Percentiles rank a stretch among this genome's conserved stretches.
Evolutionary conservation across 2,888 invertebrate species (phyloP).

Genomic region (Caenorhabditis afra): DNA sequence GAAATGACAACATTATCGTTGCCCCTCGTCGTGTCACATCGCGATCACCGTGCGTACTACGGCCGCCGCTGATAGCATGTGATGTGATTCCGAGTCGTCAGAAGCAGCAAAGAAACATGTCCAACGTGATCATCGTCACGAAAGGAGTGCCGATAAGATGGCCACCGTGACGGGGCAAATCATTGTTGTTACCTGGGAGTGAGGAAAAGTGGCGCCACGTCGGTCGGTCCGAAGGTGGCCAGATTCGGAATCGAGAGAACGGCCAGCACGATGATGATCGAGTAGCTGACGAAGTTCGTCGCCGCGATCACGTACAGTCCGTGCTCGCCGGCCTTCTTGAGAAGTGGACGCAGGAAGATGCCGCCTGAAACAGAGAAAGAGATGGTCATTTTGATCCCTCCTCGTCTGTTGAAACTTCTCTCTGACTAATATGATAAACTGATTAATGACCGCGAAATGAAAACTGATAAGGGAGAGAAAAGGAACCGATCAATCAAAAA

Average conservation of each 20-base stretch:
- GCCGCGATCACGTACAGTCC: conserved; percentile 57
- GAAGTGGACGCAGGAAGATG: conserved; percentile 60
- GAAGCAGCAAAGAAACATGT: not conserved
- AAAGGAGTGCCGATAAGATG: no score
- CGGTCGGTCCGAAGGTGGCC: conserved; percentile 61
- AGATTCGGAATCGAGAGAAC: conserved; percentile 62
- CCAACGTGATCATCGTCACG: not conserved
- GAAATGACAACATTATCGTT: conserved; percentile 12
- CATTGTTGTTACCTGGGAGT: conserved; percentile 67
- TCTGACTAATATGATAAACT: not conserved
- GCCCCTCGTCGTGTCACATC: conserved; percentile 7
- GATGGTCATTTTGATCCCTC: not conserved
- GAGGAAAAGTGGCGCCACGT: conserved; percentile 46
- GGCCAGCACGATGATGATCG: conserved; percentile 52
- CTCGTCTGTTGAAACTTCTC: not conserved
- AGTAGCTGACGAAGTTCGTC: conserved; percentile 57
- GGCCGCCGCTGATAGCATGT: conserved; percentile 33
- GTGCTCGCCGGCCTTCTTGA: conserved; percentile 61
- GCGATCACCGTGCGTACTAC: not conserved
- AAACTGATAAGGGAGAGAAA: not conserved
- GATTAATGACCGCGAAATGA: not conserved
- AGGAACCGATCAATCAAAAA: conserved; percentile 13
- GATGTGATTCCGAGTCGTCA: conserved; percentile 1
- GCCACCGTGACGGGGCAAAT: no score
- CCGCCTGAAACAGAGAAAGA: conserved; percentile 52